Percentiles rank a stretch among this genome's conserved stretches.
Conservation (phyloP, 1,140 invertebrate genomes). For the Saccostrea glomerata region DNA sequence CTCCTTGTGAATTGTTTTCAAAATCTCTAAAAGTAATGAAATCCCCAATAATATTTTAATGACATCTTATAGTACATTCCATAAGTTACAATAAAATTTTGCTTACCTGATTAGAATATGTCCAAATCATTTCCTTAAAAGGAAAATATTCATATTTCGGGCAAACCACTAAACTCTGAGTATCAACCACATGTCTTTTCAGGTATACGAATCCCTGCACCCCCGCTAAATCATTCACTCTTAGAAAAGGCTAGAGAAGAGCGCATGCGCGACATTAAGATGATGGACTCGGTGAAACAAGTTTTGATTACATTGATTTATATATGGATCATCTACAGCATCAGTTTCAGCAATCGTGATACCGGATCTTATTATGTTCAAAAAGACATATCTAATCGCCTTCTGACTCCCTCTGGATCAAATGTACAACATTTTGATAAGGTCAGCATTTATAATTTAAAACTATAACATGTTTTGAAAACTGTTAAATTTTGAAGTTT, state of each 20-base stretch:
- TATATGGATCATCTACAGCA: slow-evolving; percentile 66
- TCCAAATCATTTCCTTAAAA: too few relatives aligned
- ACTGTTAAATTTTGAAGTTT: background rate
- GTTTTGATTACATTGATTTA: slow-evolving; percentile 58
- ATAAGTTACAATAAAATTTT: too few relatives aligned
- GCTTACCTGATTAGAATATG: too few relatives aligned
- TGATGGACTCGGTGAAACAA: slow-evolving; percentile 57
- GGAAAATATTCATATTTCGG: too few relatives aligned
- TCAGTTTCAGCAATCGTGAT: slow-evolving; percentile 63
- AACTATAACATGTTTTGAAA: background rate
- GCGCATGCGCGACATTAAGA: slow-evolving; percentile 58
- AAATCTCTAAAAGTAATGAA: too few relatives aligned
- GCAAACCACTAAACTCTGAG: too few relatives aligned
- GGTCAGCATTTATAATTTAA: background rate
- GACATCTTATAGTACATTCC: too few relatives aligned
- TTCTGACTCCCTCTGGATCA: slow-evolving; percentile 49
- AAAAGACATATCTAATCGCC: slow-evolving; percentile 44
- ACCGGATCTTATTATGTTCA: slow-evolving; percentile 58
- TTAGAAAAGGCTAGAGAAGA: slow-evolving; percentile 53
- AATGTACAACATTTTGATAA: slow-evolving; percentile 8
- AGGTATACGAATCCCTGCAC: slow-evolving; percentile 57
- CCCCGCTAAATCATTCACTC: slow-evolving; percentile 53
- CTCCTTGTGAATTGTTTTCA: too few relatives aligned
- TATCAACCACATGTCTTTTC: background rate
- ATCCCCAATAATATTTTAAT: too few relatives aligned